phyloP scores from a whole-genome alignment of 2,113 vertebrate species.

The Erythrolamprus reginae region DNA sequence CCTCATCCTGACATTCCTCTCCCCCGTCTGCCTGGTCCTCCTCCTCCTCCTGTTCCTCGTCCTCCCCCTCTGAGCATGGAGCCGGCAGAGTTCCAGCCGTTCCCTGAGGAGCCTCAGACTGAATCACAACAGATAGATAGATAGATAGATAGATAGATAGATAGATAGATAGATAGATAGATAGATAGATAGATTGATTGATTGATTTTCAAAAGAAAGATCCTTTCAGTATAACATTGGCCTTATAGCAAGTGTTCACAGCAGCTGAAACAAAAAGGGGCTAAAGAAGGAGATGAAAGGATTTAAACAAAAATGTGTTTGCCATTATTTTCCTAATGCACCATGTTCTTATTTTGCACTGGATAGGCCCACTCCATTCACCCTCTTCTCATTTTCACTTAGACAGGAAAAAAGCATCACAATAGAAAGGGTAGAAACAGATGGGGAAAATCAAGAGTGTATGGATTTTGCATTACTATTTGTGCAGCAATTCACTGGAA shows the following conservation, averaged over 20 bases:
- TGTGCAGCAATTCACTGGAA: background rate
- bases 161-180: background rate
- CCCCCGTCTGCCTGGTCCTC: too few species aligned
- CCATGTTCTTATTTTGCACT: conserved; percentile 27
- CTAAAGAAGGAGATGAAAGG: conserved; percentile 52
- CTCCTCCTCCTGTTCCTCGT: too few species aligned
- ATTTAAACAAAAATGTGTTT: conserved; percentile 55
- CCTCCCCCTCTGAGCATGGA: too few species aligned
- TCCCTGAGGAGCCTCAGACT: too few species aligned
- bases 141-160: too few species aligned
- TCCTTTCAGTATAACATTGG: conserved; percentile 39
- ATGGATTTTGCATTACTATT: conserved; percentile 39
- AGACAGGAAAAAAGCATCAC: conserved; percentile 8
- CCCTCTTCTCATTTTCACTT: conserved; percentile 37
- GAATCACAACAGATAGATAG: too few species aligned
- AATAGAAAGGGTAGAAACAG: conserved; percentile 45
- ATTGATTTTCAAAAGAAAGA: background rate
- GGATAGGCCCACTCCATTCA: conserved; percentile 37
- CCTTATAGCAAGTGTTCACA: conserved; percentile 48
- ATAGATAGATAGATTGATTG: too few species aligned
- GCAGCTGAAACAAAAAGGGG: conserved; percentile 52
- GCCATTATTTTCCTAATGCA: conserved; percentile 25
- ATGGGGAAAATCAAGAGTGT: conserved; percentile 25
- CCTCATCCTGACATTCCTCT: too few species aligned
- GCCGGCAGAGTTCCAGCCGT: too few species aligned